Conservation (phyloP, 1,140 invertebrate species). For the Meloidogyne chitwoodi region DNA sequence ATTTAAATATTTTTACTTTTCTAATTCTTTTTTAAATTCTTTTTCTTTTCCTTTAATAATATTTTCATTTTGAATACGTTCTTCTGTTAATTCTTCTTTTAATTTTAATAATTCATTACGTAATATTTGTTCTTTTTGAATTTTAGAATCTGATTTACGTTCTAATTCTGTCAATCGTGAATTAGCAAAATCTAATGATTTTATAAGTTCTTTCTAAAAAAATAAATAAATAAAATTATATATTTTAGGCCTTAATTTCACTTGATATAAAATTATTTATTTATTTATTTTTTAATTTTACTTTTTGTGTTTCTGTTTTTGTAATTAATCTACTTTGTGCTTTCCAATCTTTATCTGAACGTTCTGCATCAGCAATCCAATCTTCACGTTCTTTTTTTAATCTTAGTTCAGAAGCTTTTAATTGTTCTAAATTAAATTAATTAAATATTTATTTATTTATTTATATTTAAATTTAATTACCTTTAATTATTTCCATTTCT, state of each 20-base stretch:
- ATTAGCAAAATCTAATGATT: background rate
- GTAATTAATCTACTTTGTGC: constrained; percentile 1
- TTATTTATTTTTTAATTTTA: background rate
- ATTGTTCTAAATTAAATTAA: background rate
- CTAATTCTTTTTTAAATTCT: background rate
- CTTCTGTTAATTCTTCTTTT: background rate
- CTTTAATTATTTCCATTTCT: constrained; percentile 3
- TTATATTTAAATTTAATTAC: background rate
- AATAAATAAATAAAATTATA: background rate
- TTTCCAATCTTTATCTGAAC: constrained; percentile 5
- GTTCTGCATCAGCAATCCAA: background rate
- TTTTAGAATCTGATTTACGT: background rate
- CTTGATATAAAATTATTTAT: no score
- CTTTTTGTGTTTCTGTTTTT: background rate
- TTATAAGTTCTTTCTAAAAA: constrained; percentile 1
- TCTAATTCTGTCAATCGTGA: background rate
- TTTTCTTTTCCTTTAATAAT: background rate
- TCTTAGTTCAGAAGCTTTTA: background rate
- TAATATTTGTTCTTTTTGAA: background rate
- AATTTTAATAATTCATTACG: background rate
- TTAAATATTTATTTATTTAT: background rate
- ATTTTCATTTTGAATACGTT: background rate
- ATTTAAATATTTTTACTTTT: background rate
- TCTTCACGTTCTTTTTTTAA: constrained; percentile 2
- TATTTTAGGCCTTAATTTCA: no score